Evolutionary conservation across 2,888 invertebrate species (phyloP), one percentile per base, ranked within the genome.

Genomic region (Leptopilina drosophilae): DNA sequence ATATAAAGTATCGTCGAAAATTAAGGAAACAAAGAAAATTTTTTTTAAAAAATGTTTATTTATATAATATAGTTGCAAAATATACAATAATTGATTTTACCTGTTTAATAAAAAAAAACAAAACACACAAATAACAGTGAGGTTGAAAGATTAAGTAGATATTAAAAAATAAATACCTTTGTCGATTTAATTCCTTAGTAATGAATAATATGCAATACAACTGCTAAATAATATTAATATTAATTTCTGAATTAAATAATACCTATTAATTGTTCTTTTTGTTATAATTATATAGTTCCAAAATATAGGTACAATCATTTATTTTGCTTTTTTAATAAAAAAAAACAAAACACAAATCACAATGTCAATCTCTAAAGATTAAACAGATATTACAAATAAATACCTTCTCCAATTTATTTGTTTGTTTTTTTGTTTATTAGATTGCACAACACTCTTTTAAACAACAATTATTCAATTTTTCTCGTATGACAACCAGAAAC

Each of bases 331-430:
- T n/a, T n/a, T n/a, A n/a, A n/a, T n/a, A n/a, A n/a, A n/a, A n/a
- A n/a, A n/a, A n/a, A n/a, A n/a, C n/a, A n/a, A n/a, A n/a, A n/a
- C n/a, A n/a, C n/a, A n/a, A n/a, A n/a, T n/a, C n/a, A n/a, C n/a
- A n/a, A n/a, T n/a, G n/a, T n/a, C n/a, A n/a, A n/a, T n/a, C n/a
- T n/a, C n/a, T n/a, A n/a, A n/a, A n/a, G n/a, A n/a, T n/a, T n/a
- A n/a, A n/a, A n/a, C n/a, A n/a, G n/a, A n/a, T n/a, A n/a, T n/a
- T n/a, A n/a, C n/a, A 59, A 59, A 59, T 59, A 5, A 59, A n/a
- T 59, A 59, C 59, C 59, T 59, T 59, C n/a, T 14, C 59, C n/a
- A n/a, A 59, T 59, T n/a, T 59, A 12, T 59, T 59, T 59, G 14
- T n/a, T n/a, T 12, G n/a, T 7, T 59, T 59, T 59, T 12, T 53